A percentile compares a stretch with the other conserved stretches of the same genome.
These are phyloP conservation scores for Labia minor DNA, from an alignment of 2,888 invertebrate species.

Conservation along the genomic window DNA sequence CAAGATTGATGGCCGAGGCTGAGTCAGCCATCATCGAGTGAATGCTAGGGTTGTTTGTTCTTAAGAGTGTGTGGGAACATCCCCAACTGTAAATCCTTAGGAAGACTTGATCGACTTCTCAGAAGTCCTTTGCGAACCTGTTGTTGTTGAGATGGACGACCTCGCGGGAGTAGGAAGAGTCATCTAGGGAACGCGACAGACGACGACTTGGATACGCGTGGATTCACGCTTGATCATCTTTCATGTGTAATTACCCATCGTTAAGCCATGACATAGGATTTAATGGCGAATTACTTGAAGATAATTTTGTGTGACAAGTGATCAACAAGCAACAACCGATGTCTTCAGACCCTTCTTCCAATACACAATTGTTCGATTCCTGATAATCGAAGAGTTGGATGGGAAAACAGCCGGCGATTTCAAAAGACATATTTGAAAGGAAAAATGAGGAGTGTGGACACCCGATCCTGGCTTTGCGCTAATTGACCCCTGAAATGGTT, in stretches of 20 bases:
- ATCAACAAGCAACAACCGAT: not conserved
- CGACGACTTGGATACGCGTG: no score
- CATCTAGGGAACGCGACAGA: no score
- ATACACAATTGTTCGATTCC: not conserved
- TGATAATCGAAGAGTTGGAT: not conserved
- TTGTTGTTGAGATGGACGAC: no score
- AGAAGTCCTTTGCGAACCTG: no score
- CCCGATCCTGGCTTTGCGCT: not conserved
- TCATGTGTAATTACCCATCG: not conserved
- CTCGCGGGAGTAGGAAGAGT: no score
- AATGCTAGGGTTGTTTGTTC: not conserved
- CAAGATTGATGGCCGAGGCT: not conserved
- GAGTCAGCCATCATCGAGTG: not conserved
- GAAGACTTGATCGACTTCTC: no score
- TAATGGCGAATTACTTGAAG: not conserved
- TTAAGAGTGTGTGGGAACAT: not conserved
- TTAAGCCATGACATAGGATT: not conserved
- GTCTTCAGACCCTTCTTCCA: no score
- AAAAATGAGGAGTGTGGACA: not conserved
- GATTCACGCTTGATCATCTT: no score
- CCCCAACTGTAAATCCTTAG: no score
- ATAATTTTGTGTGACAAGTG: not conserved
- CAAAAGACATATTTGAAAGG: not conserved
- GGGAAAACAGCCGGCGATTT: not conserved
- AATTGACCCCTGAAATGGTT: conserved; percentile 7